Evolutionary conservation across 2,113 vertebrate species (phyloP), one percentile per base, ranked within the genome.

Genomic region (Tenebrosternarchus preto): DNA sequence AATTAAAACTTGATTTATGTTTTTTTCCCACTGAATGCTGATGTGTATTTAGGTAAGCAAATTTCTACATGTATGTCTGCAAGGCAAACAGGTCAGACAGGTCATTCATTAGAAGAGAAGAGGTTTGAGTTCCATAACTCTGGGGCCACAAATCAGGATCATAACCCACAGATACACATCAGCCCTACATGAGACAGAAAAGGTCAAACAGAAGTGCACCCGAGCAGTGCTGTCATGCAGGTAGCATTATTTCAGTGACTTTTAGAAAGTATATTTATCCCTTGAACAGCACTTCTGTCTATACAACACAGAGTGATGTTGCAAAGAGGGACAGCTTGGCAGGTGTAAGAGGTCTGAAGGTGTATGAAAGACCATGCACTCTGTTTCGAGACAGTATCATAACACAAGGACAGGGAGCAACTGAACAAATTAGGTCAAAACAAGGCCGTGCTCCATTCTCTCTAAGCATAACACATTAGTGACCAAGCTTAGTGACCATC

Each of bases 351-450:
- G 43, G 43, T 50, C 43, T 50, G 43, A 50, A 50, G 43, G 11
- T 36, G 33, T 36, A 6, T 6, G 9, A 61, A 25, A 11, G 22
- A 11, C 57, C n/a, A 60, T 24, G 2, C 57, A 60, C 5, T 22
- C 20, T 60, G 59, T 73, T 57, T 80, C 36, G 33, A 36, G 33
- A 36, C 33, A 50, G 69, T 55, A n/a, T 25, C 25, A 53, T 29
- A 53, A 29, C 11, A 17, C 43, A 2, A 27, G 46, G 43, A 46
- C 67, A 39, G 19, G 39, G 29, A 46, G 16, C 12, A 36, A 25
- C 36, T 96, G 43, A 12, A 91, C 93, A 95, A 94, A 96, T 11
- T 12, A 50, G 43, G 8, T 15, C 91, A 92, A 94, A 94, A 92
- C 80, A 82, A 88, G 82, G 90, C 71, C 84, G 88, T 90, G 87